A percentile compares a stretch with the other conserved stretches of the same genome.
phyloP scores from a whole-genome alignment of 1,140 invertebrate genomes.

The Macrocentrus cingulum region DNA sequence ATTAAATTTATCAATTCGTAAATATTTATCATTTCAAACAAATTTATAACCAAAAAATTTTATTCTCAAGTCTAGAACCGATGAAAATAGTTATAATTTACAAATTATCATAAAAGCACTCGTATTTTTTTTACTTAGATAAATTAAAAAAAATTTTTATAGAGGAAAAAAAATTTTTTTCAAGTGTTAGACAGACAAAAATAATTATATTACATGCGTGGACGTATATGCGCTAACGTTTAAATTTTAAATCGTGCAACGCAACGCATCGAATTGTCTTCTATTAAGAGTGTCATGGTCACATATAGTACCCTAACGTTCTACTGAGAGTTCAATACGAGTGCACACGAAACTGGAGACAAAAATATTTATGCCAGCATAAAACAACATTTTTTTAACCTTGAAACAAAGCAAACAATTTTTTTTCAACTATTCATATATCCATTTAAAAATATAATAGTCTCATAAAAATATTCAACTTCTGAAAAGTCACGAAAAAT shows the following conservation, averaged over 20 bases:
- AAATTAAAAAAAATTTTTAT: not conserved
- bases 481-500: not conserved
- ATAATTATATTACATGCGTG: too few relatives aligned
- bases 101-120: too few relatives aligned
- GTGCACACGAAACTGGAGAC: slow-evolving; percentile 18
- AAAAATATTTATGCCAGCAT: slow-evolving; percentile 7
- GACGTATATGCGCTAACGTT: slow-evolving; percentile 17
- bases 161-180: too few relatives aligned
- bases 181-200: too few relatives aligned
- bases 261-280: slow-evolving; percentile 51
- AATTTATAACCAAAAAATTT: too few relatives aligned
- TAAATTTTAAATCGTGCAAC: slow-evolving; percentile 53
- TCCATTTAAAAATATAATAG: too few relatives aligned
- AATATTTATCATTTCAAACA: too few relatives aligned
- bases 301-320: slow-evolving; percentile 22
- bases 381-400: not conserved
- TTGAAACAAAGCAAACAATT: not conserved
- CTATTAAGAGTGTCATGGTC: slow-evolving; percentile 57
- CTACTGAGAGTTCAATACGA: slow-evolving; percentile 5
- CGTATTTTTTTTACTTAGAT: too few relatives aligned
- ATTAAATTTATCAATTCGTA: too few relatives aligned
- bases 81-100: too few relatives aligned
- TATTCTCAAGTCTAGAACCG: too few relatives aligned
- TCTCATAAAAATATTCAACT: too few relatives aligned
- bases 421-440: not conserved